Evolutionary conservation across 2,113 vertebrate species (phyloP), one percentile per base, ranked within the genome.

Genomic region (Xenus cinereus): DNA sequence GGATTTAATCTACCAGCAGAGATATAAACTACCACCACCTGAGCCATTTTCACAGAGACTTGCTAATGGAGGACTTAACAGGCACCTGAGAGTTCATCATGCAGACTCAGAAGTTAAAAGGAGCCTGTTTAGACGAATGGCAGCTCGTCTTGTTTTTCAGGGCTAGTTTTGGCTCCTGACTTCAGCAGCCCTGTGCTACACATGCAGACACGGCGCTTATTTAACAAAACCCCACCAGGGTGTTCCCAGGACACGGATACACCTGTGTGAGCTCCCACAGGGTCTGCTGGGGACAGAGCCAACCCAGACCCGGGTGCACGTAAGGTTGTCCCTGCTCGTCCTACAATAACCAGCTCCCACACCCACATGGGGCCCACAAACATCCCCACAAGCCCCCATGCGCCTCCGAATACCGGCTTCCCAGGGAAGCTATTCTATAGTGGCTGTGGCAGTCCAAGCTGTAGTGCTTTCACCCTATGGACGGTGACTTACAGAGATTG

Each of bases 1-100:
- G 64, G 62, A 78, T 95, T 96, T 93, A 85, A 95, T 86, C 83
- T 92, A 23, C 41, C 48, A 71, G 54, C 28, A 89, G 79, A 80
- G 54, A 45, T 27, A 88, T 46, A 73, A 60, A 48, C 45, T 83
- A 45, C 27, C 73, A 57, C 67, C 90, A 48, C 35, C 73, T 20
- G 50, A 69, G 53, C 63, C 80, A 23, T 83, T 95, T 96, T 97
- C 92, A 95, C 91, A 87, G 83, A 2, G 32, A 89, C 71, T 45
- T 94, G 96, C 32, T 95, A 95, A 96, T 63, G 57, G 85, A 89
- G 54, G 93, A 48, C 89, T 97, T 97, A 97, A 72, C 92, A 96
- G 87, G 46, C 74, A 93, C 71, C 71, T 72, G 91, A 78, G 91
- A 96, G 71, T 56, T 95, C 41, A 28, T 80, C 53, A 9, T 11